phyloP scores from a whole-genome alignment of 1,140 invertebrate genomes.

The Caenorhabditis briggsae region DNA sequence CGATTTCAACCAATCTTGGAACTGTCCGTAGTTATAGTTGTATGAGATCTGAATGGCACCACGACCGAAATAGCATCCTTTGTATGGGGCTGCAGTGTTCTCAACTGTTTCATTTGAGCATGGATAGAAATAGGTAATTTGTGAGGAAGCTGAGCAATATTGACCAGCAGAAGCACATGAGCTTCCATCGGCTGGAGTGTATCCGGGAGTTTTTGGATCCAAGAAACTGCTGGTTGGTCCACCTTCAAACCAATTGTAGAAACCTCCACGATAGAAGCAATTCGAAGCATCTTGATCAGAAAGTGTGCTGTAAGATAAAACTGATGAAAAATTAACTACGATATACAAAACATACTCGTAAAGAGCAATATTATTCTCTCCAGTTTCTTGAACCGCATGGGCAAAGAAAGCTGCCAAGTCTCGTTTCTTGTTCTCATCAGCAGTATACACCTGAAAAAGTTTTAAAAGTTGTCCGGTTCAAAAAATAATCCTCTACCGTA shows the following conservation, averaged over 20 bases:
- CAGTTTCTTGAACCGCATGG: constrained; percentile 69
- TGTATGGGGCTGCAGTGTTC: constrained; percentile 59
- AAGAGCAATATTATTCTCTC: constrained; percentile 67
- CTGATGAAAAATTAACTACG: not conserved
- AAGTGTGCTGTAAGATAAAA: constrained; percentile 33
- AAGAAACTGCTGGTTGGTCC: constrained; percentile 75
- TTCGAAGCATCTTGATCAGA: constrained; percentile 67
- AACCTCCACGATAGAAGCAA: constrained; percentile 77
- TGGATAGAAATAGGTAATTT: constrained; percentile 70
- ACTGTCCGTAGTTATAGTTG: constrained; percentile 77
- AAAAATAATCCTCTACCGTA: not conserved
- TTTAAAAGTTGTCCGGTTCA: not conserved
- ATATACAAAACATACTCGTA: constrained; percentile 61
- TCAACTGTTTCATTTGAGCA: constrained; percentile 67
- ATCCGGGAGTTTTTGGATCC: constrained; percentile 66
- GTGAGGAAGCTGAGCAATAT: constrained; percentile 70
- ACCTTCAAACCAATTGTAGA: constrained; percentile 78
- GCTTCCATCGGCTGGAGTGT: constrained; percentile 71
- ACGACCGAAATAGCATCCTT: constrained; percentile 76
- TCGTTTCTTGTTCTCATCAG: constrained; percentile 60
- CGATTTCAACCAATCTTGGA: constrained; percentile 68
- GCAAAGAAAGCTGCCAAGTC: constrained; percentile 70
- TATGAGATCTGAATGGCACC: constrained; percentile 77
- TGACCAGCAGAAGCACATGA: constrained; percentile 67
- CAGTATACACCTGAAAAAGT: constrained; percentile 59